These are phyloP conservation scores for Neosalanx taihuensis DNA, from an alignment of 2,797 vertebrate species.

Conservation along the genomic window DNA sequence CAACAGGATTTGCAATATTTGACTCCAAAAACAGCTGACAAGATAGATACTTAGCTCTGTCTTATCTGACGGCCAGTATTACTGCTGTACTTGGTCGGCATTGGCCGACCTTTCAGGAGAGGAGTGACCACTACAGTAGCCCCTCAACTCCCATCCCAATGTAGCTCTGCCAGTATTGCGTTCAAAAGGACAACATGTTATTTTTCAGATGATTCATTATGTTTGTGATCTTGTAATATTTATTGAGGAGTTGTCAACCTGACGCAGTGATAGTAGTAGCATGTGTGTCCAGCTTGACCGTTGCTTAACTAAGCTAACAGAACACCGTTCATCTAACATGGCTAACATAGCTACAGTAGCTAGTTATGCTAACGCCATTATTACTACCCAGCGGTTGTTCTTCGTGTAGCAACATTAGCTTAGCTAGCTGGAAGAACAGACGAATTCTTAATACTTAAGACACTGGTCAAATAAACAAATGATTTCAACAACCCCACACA, in stretches of 20 bases:
- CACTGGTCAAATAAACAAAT: not conserved
- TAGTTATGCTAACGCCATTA: slow-evolving; percentile 1
- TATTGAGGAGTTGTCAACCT: slow-evolving; percentile 16
- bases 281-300: slow-evolving; percentile 38
- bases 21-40: too few relatives aligned
- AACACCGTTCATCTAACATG: slow-evolving; percentile 37
- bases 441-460: not conserved
- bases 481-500: not conserved
- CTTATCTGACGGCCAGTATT: too few relatives aligned
- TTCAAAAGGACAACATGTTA: not conserved
- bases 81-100: not conserved
- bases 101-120: slow-evolving; percentile 11
- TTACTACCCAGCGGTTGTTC: not conserved
- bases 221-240: too few relatives aligned
- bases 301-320: slow-evolving; percentile 17
- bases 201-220: too few relatives aligned
- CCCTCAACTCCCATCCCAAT: not conserved
- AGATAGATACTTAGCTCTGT: too few relatives aligned
- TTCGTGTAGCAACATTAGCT: not conserved
- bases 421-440: too few relatives aligned
- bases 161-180: not conserved
- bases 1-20: not conserved
- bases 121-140: slow-evolving; percentile 14
- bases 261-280: slow-evolving; percentile 10
- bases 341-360: slow-evolving; percentile 13